Percentiles rank a stretch among this genome's conserved stretches.
phyloP scores from a whole-genome alignment of 2,797 vertebrate genomes.

The Acridotheres tristis region DNA sequence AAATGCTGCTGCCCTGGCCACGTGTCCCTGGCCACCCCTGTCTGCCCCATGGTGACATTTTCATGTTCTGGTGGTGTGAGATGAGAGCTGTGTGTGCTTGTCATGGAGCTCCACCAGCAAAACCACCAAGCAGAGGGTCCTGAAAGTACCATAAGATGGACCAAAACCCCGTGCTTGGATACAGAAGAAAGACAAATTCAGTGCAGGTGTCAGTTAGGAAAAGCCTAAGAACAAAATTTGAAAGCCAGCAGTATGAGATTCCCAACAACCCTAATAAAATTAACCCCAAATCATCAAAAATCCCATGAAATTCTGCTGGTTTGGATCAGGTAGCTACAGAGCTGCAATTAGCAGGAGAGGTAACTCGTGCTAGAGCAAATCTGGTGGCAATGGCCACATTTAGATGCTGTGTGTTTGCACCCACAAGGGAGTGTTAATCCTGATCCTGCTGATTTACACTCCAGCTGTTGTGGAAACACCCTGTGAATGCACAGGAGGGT shows the following conservation, averaged over 20 bases:
- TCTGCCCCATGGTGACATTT: background rate
- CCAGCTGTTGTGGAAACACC: background rate
- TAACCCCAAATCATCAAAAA: background rate
- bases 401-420: background rate
- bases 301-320: background rate
- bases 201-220: background rate
- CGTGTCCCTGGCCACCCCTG: background rate
- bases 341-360: background rate
- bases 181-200: background rate
- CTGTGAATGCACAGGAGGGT: background rate
- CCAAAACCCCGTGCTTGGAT: background rate
- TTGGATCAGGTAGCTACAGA: constrained; percentile 17
- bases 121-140: background rate
- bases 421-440: background rate
- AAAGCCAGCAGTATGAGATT: background rate
- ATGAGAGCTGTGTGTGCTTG: fast-evolving
- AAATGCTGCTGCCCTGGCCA: background rate
- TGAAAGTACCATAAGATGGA: background rate
- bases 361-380: background rate
- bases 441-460: background rate
- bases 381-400: background rate
- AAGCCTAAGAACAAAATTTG: background rate
- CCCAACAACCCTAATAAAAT: background rate
- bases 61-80: background rate
- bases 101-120: background rate